Evolutionary conservation across 2,888 invertebrate species (phyloP).

Genomic region (Altica lythri): DNA sequence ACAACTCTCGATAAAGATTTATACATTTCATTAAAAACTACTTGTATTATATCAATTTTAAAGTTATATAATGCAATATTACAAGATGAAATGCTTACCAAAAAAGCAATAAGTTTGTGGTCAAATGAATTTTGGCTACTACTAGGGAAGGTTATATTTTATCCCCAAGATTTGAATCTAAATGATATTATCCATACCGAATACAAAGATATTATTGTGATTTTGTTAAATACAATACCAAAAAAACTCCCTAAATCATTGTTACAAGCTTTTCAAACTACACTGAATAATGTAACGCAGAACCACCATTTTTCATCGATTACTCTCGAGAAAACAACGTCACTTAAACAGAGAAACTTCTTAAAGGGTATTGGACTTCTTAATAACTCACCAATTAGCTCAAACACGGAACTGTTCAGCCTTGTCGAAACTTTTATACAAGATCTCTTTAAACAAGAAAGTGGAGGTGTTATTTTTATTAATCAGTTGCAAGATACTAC

Average conservation of each 20-base stretch:
- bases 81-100: slow-evolving; percentile 25
- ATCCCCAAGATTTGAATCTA: slow-evolving; percentile 39
- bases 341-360: slow-evolving; percentile 43
- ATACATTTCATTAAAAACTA: slow-evolving; percentile 30
- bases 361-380: slow-evolving; percentile 46
- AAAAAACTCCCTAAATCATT: slow-evolving; percentile 25
- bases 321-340: slow-evolving; percentile 40
- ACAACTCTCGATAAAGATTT: slow-evolving; percentile 41
- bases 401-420: slow-evolving; percentile 22
- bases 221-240: slow-evolving; percentile 33
- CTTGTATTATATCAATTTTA: slow-evolving; percentile 34
- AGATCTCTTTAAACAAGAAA: slow-evolving; percentile 27
- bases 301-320: slow-evolving; percentile 26
- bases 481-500: slow-evolving; percentile 40
- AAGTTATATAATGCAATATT: slow-evolving; percentile 30
- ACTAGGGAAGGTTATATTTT: slow-evolving; percentile 40
- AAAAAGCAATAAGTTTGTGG: slow-evolving; percentile 34
- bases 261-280: neutral
- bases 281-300: neutral
- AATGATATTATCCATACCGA: slow-evolving; percentile 29
- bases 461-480: slow-evolving; percentile 33
- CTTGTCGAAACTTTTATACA: slow-evolving; percentile 33
- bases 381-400: slow-evolving; percentile 22
- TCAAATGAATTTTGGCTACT: slow-evolving; percentile 39
- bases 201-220: slow-evolving; percentile 32